These are phyloP conservation scores for Orcinus orca DNA, from an alignment of 2,113 vertebrate genomes.

Conservation along the genomic window DNA sequence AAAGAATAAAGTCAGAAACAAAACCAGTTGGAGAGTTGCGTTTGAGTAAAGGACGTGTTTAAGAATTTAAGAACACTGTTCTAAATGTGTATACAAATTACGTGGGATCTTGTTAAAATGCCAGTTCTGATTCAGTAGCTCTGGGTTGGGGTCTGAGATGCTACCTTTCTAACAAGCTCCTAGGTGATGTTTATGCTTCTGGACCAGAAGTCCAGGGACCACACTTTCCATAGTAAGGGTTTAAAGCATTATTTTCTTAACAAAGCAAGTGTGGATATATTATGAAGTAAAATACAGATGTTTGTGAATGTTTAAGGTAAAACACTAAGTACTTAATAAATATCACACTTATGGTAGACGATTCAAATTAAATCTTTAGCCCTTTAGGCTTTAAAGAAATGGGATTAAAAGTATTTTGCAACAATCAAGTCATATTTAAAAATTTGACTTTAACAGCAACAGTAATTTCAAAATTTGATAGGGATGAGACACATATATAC, in stretches of 20 bases:
- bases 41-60: background rate
- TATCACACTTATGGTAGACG: background rate
- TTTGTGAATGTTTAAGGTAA: background rate
- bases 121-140: background rate
- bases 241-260: constrained; percentile 1
- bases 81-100: background rate
- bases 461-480: background rate
- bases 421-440: background rate
- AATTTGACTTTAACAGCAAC: background rate
- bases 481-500: background rate
- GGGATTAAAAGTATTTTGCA: background rate
- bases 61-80: constrained; percentile 4
- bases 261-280: background rate
- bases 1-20: background rate
- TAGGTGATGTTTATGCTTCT: background rate
- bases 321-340: background rate
- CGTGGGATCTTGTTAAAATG: background rate
- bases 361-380: background rate
- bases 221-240: background rate
- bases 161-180: background rate
- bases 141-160: background rate
- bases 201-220: background rate
- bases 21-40: background rate
- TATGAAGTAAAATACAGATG: background rate
- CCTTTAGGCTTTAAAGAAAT: background rate